phyloP scores from a whole-genome alignment of 2,797 vertebrate genomes.

The Muraenolepis orangiensis region DNA sequence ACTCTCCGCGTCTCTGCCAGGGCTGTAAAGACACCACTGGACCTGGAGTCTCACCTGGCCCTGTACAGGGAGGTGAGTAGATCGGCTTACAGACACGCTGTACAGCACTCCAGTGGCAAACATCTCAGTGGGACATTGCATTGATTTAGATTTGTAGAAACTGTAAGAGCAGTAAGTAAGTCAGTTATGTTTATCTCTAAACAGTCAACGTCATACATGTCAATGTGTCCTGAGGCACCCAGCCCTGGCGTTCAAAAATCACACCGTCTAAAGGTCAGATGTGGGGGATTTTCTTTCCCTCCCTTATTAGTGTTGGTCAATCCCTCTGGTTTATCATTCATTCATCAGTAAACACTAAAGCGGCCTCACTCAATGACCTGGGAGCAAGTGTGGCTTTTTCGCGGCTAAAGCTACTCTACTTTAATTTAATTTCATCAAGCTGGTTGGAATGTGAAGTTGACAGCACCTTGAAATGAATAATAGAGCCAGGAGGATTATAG shows the following conservation, averaged over 20 bases:
- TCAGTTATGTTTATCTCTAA: not conserved
- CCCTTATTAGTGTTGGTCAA: conserved; percentile 27
- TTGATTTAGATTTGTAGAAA: not conserved
- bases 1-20: conserved; percentile 39
- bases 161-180: not conserved
- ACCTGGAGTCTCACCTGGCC: conserved; percentile 35
- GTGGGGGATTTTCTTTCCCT: not conserved
- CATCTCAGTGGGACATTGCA: not conserved
- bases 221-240: conserved; percentile 11
- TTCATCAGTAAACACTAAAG: conserved; percentile 35
- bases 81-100: not conserved
- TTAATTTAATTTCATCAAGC: conserved; percentile 11
- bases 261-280: conserved; percentile 61
- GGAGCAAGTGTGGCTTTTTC: not conserved
- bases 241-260: conserved; percentile 35
- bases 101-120: not conserved
- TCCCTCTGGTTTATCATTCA: conserved; percentile 37
- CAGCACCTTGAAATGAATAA: conserved; percentile 46
- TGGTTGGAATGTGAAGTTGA: conserved; percentile 25
- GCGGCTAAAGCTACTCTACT: conserved; percentile 1
- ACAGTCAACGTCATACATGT: conserved; percentile 5
- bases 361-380: conserved; percentile 5
- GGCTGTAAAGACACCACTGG: conserved; percentile 37
- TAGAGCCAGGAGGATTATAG: conserved; percentile 45
- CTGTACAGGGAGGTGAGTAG: conserved; percentile 48